These are phyloP conservation scores for Casuarius casuarius DNA, from an alignment of 2,113 vertebrate genomes.

Conservation along the genomic window DNA sequence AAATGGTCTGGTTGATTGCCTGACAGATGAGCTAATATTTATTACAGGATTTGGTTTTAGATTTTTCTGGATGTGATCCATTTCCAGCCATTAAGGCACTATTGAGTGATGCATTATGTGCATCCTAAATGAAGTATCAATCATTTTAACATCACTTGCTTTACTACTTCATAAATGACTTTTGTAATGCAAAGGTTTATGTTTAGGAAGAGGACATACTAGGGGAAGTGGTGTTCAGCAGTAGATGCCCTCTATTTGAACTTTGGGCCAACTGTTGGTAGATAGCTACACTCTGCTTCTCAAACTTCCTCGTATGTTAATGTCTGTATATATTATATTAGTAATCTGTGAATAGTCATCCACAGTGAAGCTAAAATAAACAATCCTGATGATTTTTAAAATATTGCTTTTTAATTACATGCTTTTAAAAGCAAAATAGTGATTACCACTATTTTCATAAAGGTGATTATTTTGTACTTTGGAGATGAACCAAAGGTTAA, in stretches of 20 bases:
- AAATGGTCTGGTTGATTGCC: slow-evolving; percentile 19
- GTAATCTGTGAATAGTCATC: neutral
- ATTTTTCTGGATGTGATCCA: slow-evolving; percentile 64
- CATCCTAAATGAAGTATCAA: slow-evolving; percentile 79
- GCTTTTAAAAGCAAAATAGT: neutral
- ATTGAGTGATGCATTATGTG: slow-evolving; percentile 63
- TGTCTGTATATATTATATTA: neutral
- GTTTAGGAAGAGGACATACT: neutral
- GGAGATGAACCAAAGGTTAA: neutral
- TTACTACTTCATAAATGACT: slow-evolving; percentile 36
- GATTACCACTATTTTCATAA: neutral
- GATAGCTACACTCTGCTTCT: neutral
- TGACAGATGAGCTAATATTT: slow-evolving; percentile 60
- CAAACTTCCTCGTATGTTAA: neutral
- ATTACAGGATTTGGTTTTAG: slow-evolving; percentile 61
- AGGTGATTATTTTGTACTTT: neutral
- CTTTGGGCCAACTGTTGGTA: neutral
- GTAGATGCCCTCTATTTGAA: neutral
- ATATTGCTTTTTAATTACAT: neutral
- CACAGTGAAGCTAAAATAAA: neutral
- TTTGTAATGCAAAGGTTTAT: neutral
- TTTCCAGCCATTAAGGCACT: slow-evolving; percentile 76
- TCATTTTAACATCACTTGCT: slow-evolving; percentile 50
- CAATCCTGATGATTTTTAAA: neutral
- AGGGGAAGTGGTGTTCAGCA: neutral